A percentile compares a stretch with the other conserved stretches of the same genome.
These are phyloP conservation scores for Parapsyche elsis DNA, from an alignment of 1,140 invertebrate genomes.

Conservation along the genomic window DNA sequence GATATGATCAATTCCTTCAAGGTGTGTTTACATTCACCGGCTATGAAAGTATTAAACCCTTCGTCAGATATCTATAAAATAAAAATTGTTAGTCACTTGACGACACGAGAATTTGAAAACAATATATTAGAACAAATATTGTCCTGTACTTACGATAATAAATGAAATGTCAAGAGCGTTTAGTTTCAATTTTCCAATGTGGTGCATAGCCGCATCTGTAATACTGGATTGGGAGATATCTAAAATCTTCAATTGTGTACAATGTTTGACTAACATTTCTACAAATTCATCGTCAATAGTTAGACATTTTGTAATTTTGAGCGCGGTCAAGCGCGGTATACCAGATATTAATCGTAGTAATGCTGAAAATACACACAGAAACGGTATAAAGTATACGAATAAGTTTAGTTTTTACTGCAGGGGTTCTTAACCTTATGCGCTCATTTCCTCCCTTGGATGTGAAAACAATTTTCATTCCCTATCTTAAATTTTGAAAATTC, in stretches of 20 bases:
- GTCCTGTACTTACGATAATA: not conserved
- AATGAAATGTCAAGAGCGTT: conserved; percentile 29
- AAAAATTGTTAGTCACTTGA: conserved; percentile 3
- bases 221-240: conserved; percentile 42
- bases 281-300: conserved; percentile 41
- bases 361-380: conserved; percentile 35
- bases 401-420: no score
- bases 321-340: conserved; percentile 27
- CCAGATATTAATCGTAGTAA: conserved; percentile 34
- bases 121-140: not conserved
- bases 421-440: no score
- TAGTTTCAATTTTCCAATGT: conserved; percentile 30
- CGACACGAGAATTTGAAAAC: not conserved
- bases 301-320: conserved; percentile 18
- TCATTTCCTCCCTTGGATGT: no score
- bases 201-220: conserved; percentile 14
- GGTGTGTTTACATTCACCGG: conserved; percentile 25
- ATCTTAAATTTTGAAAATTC: no score
- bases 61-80: conserved; percentile 46
- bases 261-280: conserved; percentile 28
- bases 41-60: conserved; percentile 32
- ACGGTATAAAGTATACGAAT: no score
- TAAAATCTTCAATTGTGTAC: conserved; percentile 34
- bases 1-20: not conserved
- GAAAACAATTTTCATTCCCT: not conserved